These are phyloP conservation scores for Loxodonta africana DNA, from an alignment of 2,113 vertebrate species.

Conservation along the genomic window DNA sequence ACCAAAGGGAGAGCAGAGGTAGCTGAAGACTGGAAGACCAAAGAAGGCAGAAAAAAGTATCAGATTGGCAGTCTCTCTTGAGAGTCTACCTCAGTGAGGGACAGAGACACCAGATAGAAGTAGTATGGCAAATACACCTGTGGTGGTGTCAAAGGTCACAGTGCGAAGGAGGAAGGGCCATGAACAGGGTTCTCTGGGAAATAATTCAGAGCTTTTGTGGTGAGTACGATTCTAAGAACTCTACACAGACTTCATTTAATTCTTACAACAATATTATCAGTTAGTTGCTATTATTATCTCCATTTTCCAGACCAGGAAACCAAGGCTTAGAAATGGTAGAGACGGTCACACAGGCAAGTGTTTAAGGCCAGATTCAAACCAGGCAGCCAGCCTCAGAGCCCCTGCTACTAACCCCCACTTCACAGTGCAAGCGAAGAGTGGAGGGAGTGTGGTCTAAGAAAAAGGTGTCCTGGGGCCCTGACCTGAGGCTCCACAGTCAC, in stretches of 20 bases:
- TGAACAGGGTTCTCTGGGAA: background rate
- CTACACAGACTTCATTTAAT: slow-evolving; percentile 32
- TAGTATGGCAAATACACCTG: background rate
- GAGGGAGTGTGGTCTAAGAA: slow-evolving; percentile 17
- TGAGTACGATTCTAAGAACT: background rate
- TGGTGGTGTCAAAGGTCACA: slow-evolving; percentile 33
- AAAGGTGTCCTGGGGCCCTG: slow-evolving; percentile 55
- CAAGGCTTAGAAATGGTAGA: slow-evolving; percentile 15
- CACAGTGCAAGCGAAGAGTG: background rate
- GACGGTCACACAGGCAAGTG: background rate
- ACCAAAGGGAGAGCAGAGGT: slow-evolving; percentile 89
- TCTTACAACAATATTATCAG: slow-evolving; percentile 13
- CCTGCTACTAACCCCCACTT: background rate
- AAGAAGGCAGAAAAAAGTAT: background rate
- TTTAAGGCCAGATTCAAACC: background rate
- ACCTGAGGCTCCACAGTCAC: slow-evolving; percentile 93
- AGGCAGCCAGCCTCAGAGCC: background rate
- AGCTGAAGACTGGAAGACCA: slow-evolving; percentile 79
- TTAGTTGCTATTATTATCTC: background rate
- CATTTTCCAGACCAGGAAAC: slow-evolving; percentile 58
- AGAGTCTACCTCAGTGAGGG: slow-evolving; percentile 1
- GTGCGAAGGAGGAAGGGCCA: background rate
- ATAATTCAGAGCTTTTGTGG: background rate
- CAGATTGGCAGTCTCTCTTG: slow-evolving; percentile 15
- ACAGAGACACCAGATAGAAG: background rate